phyloP scores from a whole-genome alignment of 2,113 vertebrate genomes.

The Calidris pugnax region DNA sequence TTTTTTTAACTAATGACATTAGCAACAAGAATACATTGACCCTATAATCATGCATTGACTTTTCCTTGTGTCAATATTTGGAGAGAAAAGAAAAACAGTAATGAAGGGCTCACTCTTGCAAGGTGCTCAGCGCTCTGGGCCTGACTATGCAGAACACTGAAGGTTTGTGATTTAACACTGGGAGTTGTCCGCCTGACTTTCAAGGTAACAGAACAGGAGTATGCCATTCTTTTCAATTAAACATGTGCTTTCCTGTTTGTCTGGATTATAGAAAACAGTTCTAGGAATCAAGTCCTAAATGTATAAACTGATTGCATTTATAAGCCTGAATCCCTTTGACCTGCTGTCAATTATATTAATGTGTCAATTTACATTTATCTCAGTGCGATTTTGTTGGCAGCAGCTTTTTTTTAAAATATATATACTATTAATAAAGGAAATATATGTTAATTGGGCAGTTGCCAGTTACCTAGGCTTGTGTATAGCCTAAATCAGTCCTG shows the following conservation, averaged over 20 bases:
- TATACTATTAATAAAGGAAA: neutral
- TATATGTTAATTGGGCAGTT: neutral
- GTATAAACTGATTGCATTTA: neutral
- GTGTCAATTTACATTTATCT: neutral
- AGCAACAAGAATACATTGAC: neutral
- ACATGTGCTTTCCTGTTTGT: neutral
- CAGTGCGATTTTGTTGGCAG: neutral
- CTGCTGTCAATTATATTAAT: neutral
- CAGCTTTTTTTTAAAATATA: neutral
- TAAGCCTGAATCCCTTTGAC: neutral
- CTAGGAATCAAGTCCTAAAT: neutral
- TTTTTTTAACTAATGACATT: neutral
- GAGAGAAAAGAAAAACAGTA: neutral
- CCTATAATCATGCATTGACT: neutral
- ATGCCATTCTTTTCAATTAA: neutral
- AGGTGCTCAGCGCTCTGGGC: neutral
- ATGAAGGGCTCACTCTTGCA: neutral
- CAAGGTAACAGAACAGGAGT: neutral
- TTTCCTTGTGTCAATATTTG: neutral
- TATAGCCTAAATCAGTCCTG: neutral
- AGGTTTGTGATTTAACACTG: neutral
- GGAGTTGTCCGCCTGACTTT: neutral
- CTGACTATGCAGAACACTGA: neutral
- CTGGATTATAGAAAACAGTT: neutral
- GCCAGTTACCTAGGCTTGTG: neutral